Base-by-base conservation (phyloP, 2,113 vertebrate genomes). In the Dicrurus megarhynchus region DNA sequence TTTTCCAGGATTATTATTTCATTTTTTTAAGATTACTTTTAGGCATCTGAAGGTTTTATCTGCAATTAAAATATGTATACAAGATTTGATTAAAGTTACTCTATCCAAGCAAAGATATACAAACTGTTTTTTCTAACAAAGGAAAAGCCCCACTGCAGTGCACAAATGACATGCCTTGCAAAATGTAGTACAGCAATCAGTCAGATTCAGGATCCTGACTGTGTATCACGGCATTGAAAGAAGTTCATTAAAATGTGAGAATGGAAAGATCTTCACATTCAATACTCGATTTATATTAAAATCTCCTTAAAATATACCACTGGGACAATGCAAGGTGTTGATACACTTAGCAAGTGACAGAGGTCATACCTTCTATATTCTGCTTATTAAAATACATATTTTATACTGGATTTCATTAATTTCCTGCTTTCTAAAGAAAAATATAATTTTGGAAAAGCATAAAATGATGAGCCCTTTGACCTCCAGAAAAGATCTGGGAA, bases 1-100 rank as follows among this genome's bases (percentile, higher is more conserved):
- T 91, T 97, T 96, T 93, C 84, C 49, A 84, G 27, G 46, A 86
- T 76, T 94, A 79, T 64, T 79, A 73, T 49, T 80, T 92, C 19
- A 27, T 67, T 61, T 84, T 93, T 35, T 70, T 6, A 90, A 86
- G 47, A 88, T 87, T 88, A 50, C 39, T 90, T 87, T 74, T 44
- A 61, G 13, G 46, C 59, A 85, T 33, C n/a, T 26, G 49, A 68
- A 44, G 7, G 28, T 33, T 82, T 70, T 84, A 63, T 69, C 78
- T 67, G 14, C 65, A 80, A 47, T 81, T 90, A 85, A 76, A 84
- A 57, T 21, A 26, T 6, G 11, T 3, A 75, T 67, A 20, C 16
- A 68, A 0, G 0, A 14, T 90, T 87, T 69, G 42, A 71, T 56
- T 80, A 50, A 75, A 53, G 14, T 35, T 76, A 84, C n/a, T 61